A percentile compares a stretch with the other conserved stretches of the same genome.
Conservation (phyloP, 2,113 vertebrate species). For the Phrynocephalus versicolor region DNA sequence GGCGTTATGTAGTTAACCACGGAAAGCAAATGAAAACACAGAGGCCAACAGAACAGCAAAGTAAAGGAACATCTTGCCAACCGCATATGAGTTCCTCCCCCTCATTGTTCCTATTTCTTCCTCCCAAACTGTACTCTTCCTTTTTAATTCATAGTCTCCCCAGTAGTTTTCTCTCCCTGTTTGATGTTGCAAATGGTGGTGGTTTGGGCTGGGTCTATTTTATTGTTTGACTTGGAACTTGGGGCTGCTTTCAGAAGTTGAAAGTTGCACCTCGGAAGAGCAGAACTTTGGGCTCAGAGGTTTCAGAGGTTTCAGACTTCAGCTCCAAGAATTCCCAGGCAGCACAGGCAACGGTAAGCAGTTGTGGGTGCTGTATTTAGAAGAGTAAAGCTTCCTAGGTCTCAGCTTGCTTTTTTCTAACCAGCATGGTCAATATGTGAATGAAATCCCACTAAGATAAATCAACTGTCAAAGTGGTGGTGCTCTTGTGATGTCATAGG, state of each 20-base stretch:
- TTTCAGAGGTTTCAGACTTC: no score
- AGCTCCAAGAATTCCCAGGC: background rate
- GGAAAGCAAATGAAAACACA: slow-evolving; percentile 12
- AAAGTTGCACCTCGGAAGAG: no score
- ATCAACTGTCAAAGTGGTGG: background rate
- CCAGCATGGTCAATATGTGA: background rate
- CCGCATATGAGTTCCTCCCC: background rate
- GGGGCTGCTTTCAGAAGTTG: background rate
- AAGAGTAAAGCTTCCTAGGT: no score
- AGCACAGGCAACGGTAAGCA: no score
- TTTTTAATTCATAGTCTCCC: background rate
- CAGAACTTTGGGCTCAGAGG: no score
- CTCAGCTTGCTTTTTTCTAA: background rate
- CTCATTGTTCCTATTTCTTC: background rate
- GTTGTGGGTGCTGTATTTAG: no score
- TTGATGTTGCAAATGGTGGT: background rate
- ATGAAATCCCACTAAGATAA: background rate
- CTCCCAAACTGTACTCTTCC: background rate
- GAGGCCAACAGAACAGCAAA: background rate
- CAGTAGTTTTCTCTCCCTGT: background rate
- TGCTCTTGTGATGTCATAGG: no score
- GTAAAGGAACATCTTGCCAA: background rate
- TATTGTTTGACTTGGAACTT: slow-evolving; percentile 17
- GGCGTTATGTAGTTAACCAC: background rate
- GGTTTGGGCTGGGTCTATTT: slow-evolving; percentile 1